Evolutionary conservation across 2,888 invertebrate species (phyloP).

Genomic region (Acronicta alni): DNA sequence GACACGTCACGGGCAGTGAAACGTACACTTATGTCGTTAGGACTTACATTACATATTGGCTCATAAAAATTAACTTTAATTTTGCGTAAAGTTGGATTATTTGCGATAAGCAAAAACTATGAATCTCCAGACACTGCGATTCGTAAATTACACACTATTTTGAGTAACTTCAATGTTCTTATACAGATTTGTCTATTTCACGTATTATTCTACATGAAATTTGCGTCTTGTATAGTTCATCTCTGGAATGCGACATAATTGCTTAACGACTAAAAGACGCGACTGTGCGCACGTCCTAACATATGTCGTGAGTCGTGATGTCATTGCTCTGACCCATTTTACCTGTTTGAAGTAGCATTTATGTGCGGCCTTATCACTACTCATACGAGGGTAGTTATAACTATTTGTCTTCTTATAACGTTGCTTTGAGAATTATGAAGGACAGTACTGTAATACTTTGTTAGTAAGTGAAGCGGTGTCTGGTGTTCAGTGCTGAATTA

Average conservation of each 20-base stretch:
- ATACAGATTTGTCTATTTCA: not conserved
- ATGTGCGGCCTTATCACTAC: slow-evolving; percentile 57
- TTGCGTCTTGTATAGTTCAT: not conserved
- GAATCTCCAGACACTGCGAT: too few relatives aligned
- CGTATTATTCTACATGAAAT: not conserved
- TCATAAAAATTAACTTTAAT: too few relatives aligned
- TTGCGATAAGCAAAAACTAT: too few relatives aligned
- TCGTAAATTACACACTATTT: too few relatives aligned
- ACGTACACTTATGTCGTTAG: too few relatives aligned
- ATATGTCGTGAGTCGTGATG: slow-evolving; percentile 52
- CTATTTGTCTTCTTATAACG: slow-evolving; percentile 25
- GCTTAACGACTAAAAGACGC: slow-evolving; percentile 18
- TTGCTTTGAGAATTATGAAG: not conserved
- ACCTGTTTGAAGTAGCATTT: slow-evolving; percentile 63
- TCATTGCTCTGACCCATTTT: slow-evolving; percentile 67
- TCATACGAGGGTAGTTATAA: slow-evolving; percentile 55
- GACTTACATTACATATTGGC: too few relatives aligned
- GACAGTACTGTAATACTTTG: not conserved
- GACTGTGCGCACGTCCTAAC: slow-evolving; percentile 25
- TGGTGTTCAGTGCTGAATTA: slow-evolving; percentile 2
- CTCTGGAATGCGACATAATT: not conserved
- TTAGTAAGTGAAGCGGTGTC: slow-evolving; percentile 1
- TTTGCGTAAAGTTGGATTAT: too few relatives aligned
- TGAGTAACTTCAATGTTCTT: not conserved
- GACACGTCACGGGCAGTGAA: too few relatives aligned